Conservation (phyloP, 2,888 invertebrate genomes). For the Amphiduros pacificus region DNA sequence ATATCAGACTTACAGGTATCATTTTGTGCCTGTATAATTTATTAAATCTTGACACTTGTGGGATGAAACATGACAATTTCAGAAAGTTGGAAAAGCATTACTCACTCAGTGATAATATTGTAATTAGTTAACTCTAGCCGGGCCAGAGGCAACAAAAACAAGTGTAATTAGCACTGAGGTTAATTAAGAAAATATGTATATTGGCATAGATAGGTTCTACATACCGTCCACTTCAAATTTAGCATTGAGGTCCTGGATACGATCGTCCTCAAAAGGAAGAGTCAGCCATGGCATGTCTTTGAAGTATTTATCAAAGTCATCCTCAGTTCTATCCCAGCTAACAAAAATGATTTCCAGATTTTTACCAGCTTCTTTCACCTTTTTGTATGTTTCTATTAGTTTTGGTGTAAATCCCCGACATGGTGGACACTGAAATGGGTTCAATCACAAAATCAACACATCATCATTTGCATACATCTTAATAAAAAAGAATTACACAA, state of each 20-base stretch:
- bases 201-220: neutral
- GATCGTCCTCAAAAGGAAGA: slow-evolving; percentile 68
- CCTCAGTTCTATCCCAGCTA: slow-evolving; percentile 84
- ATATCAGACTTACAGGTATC: no score
- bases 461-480: no score
- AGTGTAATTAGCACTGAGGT: no score
- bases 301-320: slow-evolving; percentile 75
- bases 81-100: no score
- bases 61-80: no score
- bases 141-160: no score
- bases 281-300: slow-evolving; percentile 77
- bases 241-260: slow-evolving; percentile 70
- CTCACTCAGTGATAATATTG: no score
- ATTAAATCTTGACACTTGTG: no score
- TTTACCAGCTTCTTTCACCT: slow-evolving; percentile 69
- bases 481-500: no score
- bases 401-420: slow-evolving; percentile 82
- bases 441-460: neutral
- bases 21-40: no score
- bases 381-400: slow-evolving; percentile 73
- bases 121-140: no score
- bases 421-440: slow-evolving; percentile 75
- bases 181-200: no score
- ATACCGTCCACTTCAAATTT: slow-evolving; percentile 78
- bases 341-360: slow-evolving; percentile 80